Base-by-base conservation (phyloP, 2,113 vertebrate genomes). In the Calyptomena viridis region DNA sequence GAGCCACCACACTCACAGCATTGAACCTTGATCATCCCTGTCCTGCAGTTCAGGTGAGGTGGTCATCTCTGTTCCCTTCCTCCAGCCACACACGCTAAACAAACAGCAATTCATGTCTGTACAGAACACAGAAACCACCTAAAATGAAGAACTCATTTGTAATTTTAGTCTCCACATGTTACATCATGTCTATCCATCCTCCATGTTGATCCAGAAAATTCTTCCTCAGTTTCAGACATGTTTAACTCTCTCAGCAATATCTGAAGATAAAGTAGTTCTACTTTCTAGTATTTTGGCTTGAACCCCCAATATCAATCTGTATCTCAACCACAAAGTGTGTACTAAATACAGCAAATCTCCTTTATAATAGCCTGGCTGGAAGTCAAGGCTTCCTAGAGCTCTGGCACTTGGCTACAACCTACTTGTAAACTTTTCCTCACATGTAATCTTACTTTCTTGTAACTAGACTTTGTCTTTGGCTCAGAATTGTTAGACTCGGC, bases 291-390 rank as follows among this genome's bases (percentile, higher is more conserved):
- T 39, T 55, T 58, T 13, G 24, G 10, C 27, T 87, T 42, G 8
- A 63, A 37, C 11, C 12, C 4, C 5, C 8, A 4, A 11, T 0
- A 14, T 2, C 6, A 8, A 5, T 7, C 31, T 5, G 1, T 6
- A 37, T 6, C 42, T 74, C 31, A 63, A 15, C 19, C 31, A 37
- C 2, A 1, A 58, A 23, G 23, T n/a, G 10, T 30, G 21, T 35
- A 20, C 42, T 81, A 58, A 62, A 62, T 4, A 21, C 31, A 63
- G 18, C 25, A 63, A 75, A 16, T 2, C 21, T 35, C 23, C 33
- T 49, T 69, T 47, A 27, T 4, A 47, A 77, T 42, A 10, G 14
- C 12, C 50, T 87, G 50, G 23, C 68, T 89, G 30, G 25, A 55
- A 58, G 39, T 22, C 56, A 59, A 39, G 12, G 28, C 23, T 59